phyloP scores from a whole-genome alignment of 2,113 vertebrate genomes.

The Chloropsis cyanopogon region DNA sequence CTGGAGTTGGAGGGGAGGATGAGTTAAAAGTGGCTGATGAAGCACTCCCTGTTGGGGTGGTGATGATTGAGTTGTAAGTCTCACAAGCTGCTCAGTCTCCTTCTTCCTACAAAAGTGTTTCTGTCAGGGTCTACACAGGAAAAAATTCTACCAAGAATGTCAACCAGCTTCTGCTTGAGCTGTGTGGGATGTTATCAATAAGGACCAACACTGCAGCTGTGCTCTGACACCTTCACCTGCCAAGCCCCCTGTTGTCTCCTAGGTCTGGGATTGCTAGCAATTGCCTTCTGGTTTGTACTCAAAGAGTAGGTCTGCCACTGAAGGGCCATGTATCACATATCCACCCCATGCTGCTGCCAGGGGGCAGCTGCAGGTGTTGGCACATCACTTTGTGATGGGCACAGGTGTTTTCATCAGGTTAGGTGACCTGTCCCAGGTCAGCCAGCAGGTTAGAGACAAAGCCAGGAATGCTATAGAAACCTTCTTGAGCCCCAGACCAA shows the following conservation, averaged over 20 bases:
- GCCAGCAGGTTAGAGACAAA: background rate
- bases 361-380: background rate
- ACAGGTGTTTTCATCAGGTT: background rate
- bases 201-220: background rate
- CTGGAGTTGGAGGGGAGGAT: background rate
- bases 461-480: background rate
- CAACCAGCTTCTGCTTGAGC: background rate
- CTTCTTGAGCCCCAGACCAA: background rate
- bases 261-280: fast-evolving
- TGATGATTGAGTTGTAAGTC: background rate
- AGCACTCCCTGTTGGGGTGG: background rate
- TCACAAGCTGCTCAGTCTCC: background rate
- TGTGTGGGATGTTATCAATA: background rate
- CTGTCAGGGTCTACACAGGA: background rate
- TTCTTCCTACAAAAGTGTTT: background rate
- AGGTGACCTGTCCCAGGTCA: background rate
- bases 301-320: background rate
- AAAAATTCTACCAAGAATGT: background rate
- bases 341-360: fast-evolving
- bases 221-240: background rate
- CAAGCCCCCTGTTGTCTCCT: background rate
- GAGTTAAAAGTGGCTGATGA: background rate
- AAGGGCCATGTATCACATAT: fast-evolving
- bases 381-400: background rate
- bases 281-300: background rate